A percentile compares a stretch with the other conserved stretches of the same genome.
Evolutionary conservation across 2,888 invertebrate species (phyloP).

Genomic region (Phyllotreta cruciferae): DNA sequence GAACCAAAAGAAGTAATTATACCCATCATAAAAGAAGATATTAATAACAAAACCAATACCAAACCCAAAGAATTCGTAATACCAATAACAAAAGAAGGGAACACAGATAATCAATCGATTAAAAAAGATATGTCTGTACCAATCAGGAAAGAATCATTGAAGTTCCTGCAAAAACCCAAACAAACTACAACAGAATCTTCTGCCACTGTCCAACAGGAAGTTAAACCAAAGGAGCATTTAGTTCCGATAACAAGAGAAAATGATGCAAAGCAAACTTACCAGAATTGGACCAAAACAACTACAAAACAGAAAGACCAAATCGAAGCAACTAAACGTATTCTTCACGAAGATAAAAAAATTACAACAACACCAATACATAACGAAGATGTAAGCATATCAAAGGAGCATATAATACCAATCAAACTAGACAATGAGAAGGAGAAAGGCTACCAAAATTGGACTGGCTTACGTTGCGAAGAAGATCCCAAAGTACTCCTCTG

Average conservation of each 20-base stretch:
- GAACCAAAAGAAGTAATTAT: conserved; percentile 15
- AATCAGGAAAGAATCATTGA: no score
- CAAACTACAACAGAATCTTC: neutral
- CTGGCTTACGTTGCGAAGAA: conserved; percentile 67
- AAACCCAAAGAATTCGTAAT: conserved; percentile 15
- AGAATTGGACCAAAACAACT: conserved; percentile 7
- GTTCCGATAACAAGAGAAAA: conserved; percentile 50
- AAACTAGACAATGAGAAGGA: conserved; percentile 2
- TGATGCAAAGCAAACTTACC: conserved; percentile 13
- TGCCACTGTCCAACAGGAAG: neutral
- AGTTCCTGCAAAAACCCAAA: no score
- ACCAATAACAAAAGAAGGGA: conserved; percentile 11
- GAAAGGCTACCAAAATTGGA: conserved; percentile 58
- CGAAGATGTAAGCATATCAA: neutral
- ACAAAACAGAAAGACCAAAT: neutral
- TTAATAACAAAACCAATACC: neutral
- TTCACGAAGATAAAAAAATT: neutral
- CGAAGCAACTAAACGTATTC: no score
- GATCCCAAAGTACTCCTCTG: conserved; percentile 71
- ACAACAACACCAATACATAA: neutral
- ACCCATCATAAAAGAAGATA: conserved; percentile 21
- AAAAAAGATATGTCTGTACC: neutral
- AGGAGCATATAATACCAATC: conserved; percentile 18
- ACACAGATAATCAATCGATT: no score
- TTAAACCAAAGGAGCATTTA: neutral